Evolutionary conservation across 2,888 invertebrate species (phyloP), one percentile per base, ranked within the genome.

Genomic region (Rhagophthalmus giganteus): DNA sequence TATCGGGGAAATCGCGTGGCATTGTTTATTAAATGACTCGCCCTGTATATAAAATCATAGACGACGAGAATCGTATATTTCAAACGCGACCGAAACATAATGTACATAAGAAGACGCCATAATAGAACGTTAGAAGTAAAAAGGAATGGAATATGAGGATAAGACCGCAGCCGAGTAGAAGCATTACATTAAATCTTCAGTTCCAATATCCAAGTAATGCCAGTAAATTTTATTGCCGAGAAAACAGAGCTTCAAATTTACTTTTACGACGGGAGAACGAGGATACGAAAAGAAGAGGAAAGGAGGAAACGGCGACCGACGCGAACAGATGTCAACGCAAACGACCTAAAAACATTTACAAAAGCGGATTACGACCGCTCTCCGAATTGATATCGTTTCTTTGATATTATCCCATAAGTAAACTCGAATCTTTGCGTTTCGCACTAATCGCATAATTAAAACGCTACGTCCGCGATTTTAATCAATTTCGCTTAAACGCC

Each of bases 171-270:
- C 42, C 50, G 44, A 44, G 50, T 42, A 44, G 44, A 40, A 38
- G 33, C 51, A 41, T 52, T 52, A 48, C 54, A 57, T 61, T 61
- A 60, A 60, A 61, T 60, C 59, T 59, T 60, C 57, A 59, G 54
- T 55, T 54, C 66, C 70, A 70, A 72, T 73, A 72, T 71, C 70
- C 71, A 71, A 71, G 72, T 73, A 73, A 71, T 72, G 67, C 69
- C 70, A 67, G 72, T 72, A 73, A 72, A 72, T 72, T 73, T 72
- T 71, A 73, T 72, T 70, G 71, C 68, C 62, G 66, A 63, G 65
- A 66, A 67, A 69, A 73, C 73, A 71, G 71, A 72, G 63, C 64
- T 68, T 65, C 64, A 71, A 72, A 71, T 70, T 72, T 69, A 70
- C 67, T 71, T 70, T 69, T 69, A 71, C 69, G 70, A 66, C 57